Percentiles rank a stretch among this genome's conserved stretches.
Evolutionary conservation across 2,888 invertebrate genomes (phyloP).

Genomic region (Venustoraphidia nigricollis): DNA sequence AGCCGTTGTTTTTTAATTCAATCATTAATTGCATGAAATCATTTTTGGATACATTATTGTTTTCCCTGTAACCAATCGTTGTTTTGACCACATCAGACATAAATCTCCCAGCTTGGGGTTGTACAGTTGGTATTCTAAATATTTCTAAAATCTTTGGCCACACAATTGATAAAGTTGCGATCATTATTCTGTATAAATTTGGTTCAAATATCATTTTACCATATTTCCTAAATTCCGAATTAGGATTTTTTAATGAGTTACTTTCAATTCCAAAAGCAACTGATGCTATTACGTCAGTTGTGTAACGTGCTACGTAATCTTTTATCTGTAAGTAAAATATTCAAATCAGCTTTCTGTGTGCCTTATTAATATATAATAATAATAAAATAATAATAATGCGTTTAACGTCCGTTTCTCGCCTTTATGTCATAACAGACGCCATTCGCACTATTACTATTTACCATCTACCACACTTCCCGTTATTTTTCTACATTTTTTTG

Average conservation of each 20-base stretch:
- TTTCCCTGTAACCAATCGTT: conserved; percentile 19
- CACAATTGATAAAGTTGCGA: conserved; percentile 6
- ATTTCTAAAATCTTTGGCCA: conserved; percentile 7
- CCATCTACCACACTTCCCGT: no score
- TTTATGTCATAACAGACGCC: no score
- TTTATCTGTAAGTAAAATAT: conserved; percentile 9
- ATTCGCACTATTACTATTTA: no score
- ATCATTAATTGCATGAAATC: conserved; percentile 23
- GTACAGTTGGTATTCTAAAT: conserved; percentile 7
- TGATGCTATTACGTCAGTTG: conserved; percentile 9
- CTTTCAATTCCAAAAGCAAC: conserved; percentile 11
- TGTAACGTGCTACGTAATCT: conserved; percentile 9
- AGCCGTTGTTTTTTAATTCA: conserved; percentile 16
- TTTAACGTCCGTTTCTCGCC: no score
- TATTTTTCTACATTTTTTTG: no score
- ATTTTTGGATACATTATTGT: conserved; percentile 17
- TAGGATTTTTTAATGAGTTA: conserved; percentile 9
- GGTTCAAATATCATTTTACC: conserved; percentile 4
- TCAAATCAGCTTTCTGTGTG: no score
- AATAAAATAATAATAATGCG: no score
- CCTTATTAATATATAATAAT: no score
- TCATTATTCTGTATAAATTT: conserved; percentile 4
- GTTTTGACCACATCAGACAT: conserved; percentile 20
- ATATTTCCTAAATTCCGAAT: conserved; percentile 9
- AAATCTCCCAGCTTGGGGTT: conserved; percentile 16